These are phyloP conservation scores for Thalassarche chlororhynchos DNA, from an alignment of 2,113 vertebrate species.

Conservation along the genomic window DNA sequence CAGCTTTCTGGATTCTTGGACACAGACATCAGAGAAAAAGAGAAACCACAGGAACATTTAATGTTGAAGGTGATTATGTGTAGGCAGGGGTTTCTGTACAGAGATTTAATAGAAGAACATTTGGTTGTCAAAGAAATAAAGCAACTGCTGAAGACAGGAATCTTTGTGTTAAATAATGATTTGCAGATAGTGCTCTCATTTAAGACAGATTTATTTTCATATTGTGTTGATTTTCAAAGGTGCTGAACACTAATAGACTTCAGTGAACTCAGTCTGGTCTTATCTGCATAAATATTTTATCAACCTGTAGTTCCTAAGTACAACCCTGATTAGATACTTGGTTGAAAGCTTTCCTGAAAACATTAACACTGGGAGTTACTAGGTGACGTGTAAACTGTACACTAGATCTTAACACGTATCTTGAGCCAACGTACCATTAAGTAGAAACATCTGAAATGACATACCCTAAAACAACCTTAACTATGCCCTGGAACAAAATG, in stretches of 20 bases:
- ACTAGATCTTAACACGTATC: neutral
- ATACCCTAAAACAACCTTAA: neutral
- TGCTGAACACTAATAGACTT: neutral
- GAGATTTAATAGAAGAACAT: neutral
- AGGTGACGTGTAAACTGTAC: neutral
- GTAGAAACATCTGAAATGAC: neutral
- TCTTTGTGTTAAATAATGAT: neutral
- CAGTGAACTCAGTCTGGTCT: neutral
- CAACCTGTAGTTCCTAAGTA: neutral
- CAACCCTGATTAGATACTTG: neutral
- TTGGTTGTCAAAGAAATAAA: neutral
- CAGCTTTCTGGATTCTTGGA: slow-evolving; percentile 69
- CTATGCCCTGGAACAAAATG: neutral
- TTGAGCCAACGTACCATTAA: neutral
- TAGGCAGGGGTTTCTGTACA: neutral
- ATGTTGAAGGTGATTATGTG: slow-evolving; percentile 72
- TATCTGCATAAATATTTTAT: neutral
- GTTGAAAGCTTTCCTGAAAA: neutral
- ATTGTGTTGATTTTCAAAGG: neutral
- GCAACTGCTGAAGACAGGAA: neutral
- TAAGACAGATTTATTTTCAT: neutral
- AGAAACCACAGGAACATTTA: slow-evolving; percentile 70
- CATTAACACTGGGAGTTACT: neutral
- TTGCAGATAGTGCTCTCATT: neutral
- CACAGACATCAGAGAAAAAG: slow-evolving; percentile 50